phyloP scores from a whole-genome alignment of 2,113 vertebrate genomes.

The Dromas ardeola region DNA sequence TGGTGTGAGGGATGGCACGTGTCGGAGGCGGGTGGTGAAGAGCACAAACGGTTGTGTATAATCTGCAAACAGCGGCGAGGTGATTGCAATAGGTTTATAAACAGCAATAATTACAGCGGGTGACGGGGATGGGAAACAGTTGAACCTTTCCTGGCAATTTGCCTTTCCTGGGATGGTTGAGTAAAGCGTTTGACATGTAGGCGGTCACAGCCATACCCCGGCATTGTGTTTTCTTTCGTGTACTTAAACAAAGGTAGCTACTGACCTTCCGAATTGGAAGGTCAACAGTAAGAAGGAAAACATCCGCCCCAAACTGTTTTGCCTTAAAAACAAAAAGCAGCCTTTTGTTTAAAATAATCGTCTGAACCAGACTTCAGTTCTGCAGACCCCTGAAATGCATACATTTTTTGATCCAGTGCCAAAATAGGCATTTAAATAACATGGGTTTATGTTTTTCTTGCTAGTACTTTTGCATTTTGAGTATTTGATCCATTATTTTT shows the following conservation, averaged over 20 bases:
- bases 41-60: background rate
- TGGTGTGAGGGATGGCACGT: background rate
- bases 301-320: background rate
- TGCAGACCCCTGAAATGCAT: background rate
- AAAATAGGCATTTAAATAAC: background rate
- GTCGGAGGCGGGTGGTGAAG: background rate
- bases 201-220: background rate
- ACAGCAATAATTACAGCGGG: background rate
- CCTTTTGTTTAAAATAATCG: background rate
- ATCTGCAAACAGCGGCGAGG: background rate
- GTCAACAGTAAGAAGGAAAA: background rate
- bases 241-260: background rate
- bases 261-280: background rate
- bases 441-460: accelerated
- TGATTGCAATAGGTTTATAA: background rate
- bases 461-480: background rate
- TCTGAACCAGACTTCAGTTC: background rate
- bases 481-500: background rate
- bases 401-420: background rate
- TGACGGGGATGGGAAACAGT: accelerated
- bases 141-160: background rate
- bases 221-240: accelerated
- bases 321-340: background rate
- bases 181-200: background rate
- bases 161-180: background rate